Percentiles rank a stretch among this genome's conserved stretches.
These are phyloP conservation scores for Chloroceryle amazona DNA, from an alignment of 2,797 vertebrate species.

Conservation along the genomic window DNA sequence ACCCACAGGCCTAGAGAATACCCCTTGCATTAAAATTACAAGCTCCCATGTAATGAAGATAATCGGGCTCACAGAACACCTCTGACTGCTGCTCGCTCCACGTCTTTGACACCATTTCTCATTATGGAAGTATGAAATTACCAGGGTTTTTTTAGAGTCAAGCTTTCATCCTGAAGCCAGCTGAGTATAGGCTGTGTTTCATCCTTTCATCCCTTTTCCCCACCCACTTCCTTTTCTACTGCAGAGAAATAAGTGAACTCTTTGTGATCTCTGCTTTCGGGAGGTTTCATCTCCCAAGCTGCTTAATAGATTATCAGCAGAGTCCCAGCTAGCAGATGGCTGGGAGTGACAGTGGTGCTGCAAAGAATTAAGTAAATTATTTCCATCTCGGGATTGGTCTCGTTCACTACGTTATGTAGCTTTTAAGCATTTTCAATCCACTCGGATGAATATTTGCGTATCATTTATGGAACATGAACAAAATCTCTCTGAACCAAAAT, in stretches of 20 bases:
- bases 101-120: background rate
- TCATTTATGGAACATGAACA: constrained; percentile 3
- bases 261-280: constrained; percentile 45
- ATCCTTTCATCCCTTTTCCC: constrained; percentile 38
- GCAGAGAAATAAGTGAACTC: constrained; percentile 32
- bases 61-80: background rate
- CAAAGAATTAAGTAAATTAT: constrained; percentile 5
- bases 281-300: background rate
- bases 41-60: background rate
- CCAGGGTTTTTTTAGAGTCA: background rate
- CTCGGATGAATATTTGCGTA: background rate
- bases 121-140: background rate
- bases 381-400: background rate
- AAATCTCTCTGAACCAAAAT: constrained; percentile 53
- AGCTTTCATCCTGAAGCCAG: constrained; percentile 35
- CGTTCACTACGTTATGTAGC: background rate
- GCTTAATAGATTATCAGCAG: background rate
- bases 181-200: background rate
- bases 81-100: background rate
- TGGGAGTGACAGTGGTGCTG: background rate
- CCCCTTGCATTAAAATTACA: background rate
- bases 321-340: background rate
- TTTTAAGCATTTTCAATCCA: constrained; percentile 40
- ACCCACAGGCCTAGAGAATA: background rate
- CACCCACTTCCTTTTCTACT: constrained; percentile 51